These are phyloP conservation scores for Drosophila nasuta DNA, from an alignment of 1,140 invertebrate species.

Conservation along the genomic window DNA sequence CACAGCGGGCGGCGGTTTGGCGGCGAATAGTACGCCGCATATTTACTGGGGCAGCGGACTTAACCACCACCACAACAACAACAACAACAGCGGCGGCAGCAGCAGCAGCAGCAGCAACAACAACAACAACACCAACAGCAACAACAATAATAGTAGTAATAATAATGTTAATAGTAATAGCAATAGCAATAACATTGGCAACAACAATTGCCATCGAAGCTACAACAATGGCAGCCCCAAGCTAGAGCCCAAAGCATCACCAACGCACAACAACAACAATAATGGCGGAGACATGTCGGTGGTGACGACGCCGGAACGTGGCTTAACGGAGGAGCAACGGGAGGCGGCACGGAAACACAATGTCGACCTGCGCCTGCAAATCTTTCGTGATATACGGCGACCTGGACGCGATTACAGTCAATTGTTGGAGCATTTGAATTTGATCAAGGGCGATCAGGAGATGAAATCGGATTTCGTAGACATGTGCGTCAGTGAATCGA, in stretches of 20 bases:
- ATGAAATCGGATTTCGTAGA: slow-evolving; percentile 89
- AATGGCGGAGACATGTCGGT: slow-evolving; percentile 39
- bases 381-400: slow-evolving; percentile 86
- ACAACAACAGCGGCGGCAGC: neutral
- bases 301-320: slow-evolving; percentile 2
- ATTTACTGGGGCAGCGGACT: slow-evolving; percentile 67
- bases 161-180: slow-evolving; percentile 10
- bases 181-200: slow-evolving; percentile 4
- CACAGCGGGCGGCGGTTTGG: slow-evolving; percentile 8
- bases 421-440: slow-evolving; percentile 89
- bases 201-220: slow-evolving; percentile 16
- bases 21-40: slow-evolving; percentile 53
- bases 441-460: slow-evolving; percentile 90
- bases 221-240: slow-evolving; percentile 45
- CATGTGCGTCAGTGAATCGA: slow-evolving; percentile 91
- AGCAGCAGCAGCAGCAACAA: neutral
- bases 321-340: slow-evolving; percentile 77
- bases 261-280: slow-evolving; percentile 40
- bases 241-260: slow-evolving; percentile 37
- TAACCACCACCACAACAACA: slow-evolving; percentile 47
- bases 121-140: slow-evolving; percentile 3
- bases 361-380: slow-evolving; percentile 85
- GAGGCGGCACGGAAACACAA: slow-evolving; percentile 85
- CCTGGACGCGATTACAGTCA: slow-evolving; percentile 88
- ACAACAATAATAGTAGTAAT: neutral